Percentiles rank a stretch among this genome's conserved stretches.
These are phyloP conservation scores for Notothenia coriiceps DNA, from an alignment of 2,113 vertebrate genomes.

Conservation along the genomic window DNA sequence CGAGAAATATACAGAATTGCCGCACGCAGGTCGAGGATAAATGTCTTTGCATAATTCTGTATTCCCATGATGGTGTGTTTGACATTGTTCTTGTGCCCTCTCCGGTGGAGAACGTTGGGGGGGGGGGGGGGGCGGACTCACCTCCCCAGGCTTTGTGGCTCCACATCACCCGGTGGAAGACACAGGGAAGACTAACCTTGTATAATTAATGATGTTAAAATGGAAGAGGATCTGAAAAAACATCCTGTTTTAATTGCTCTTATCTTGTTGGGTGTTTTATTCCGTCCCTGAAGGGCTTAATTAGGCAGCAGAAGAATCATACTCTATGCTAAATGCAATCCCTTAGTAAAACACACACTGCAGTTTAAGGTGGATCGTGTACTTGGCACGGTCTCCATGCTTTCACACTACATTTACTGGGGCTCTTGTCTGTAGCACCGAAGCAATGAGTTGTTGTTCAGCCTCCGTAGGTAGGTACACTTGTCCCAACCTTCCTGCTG, in stretches of 20 bases:
- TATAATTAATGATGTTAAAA: slow-evolving; percentile 77
- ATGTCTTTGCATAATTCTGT: slow-evolving; percentile 68
- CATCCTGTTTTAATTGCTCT: slow-evolving; percentile 73
- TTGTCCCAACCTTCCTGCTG: not conserved
- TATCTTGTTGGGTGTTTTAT: slow-evolving; percentile 70
- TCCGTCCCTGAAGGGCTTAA: slow-evolving; percentile 73
- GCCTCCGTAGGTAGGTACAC: slow-evolving; percentile 2
- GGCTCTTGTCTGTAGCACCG: slow-evolving; percentile 12
- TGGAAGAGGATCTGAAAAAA: slow-evolving; percentile 43
- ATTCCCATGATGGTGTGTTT: slow-evolving; percentile 67
- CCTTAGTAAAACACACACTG: slow-evolving; percentile 72
- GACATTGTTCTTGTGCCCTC: slow-evolving; percentile 76
- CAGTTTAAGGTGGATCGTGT: slow-evolving; percentile 43
- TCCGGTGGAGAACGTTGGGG: slow-evolving; percentile 29
- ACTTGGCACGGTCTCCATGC: slow-evolving; percentile 18
- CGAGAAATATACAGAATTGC: slow-evolving; percentile 20
- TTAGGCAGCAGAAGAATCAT: slow-evolving; percentile 63
- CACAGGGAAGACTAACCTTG: slow-evolving; percentile 63
- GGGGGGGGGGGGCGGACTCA: not conserved
- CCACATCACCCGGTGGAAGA: slow-evolving; percentile 58
- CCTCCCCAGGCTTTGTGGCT: slow-evolving; percentile 51
- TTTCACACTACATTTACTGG: slow-evolving; percentile 7
- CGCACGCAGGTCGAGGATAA: slow-evolving; percentile 47
- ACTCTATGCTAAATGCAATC: slow-evolving; percentile 53
- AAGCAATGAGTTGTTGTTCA: slow-evolving; percentile 31